Evolutionary conservation across 2,888 invertebrate species (phyloP).

Genomic region (Oasisia sp.): DNA sequence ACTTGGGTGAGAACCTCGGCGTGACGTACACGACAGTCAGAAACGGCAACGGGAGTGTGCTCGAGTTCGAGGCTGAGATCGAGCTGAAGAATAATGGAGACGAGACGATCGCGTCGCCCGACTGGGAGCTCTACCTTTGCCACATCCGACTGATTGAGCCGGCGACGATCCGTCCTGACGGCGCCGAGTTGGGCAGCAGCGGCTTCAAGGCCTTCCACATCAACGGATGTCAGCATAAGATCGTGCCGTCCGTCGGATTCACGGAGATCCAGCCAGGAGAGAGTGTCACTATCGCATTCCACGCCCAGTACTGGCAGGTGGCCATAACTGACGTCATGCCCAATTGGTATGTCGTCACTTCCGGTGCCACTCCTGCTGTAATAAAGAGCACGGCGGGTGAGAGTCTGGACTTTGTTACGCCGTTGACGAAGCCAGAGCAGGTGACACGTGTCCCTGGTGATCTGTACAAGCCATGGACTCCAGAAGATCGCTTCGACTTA

Average conservation of each 20-base stretch:
- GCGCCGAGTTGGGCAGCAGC: slow-evolving; percentile 20
- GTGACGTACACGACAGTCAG: slow-evolving; percentile 22
- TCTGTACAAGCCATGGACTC: slow-evolving; percentile 39
- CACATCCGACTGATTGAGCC: slow-evolving; percentile 26
- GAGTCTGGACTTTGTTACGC: slow-evolving; percentile 36
- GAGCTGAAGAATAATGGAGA: slow-evolving; percentile 26
- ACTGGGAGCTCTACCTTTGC: slow-evolving; percentile 31
- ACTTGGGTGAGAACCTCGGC: slow-evolving; percentile 28
- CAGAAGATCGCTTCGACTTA: slow-evolving; percentile 37
- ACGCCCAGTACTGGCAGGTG: slow-evolving; percentile 32
- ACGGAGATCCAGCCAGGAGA: background rate
- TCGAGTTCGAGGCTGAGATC: slow-evolving; percentile 22
- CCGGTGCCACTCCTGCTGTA: background rate
- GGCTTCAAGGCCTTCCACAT: slow-evolving; percentile 28
- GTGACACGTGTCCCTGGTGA: slow-evolving; percentile 43
- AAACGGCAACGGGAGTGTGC: slow-evolving; percentile 28
- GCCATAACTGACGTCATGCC: slow-evolving; percentile 40
- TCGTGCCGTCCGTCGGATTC: slow-evolving; percentile 19
- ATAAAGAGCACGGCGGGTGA: slow-evolving; percentile 14
- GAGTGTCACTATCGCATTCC: slow-evolving; percentile 18
- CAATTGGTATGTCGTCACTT: slow-evolving; percentile 39
- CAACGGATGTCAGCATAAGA: slow-evolving; percentile 33
- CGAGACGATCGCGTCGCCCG: background rate
- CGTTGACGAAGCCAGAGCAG: slow-evolving; percentile 41
- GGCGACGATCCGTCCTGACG: slow-evolving; percentile 21